Base-by-base conservation (phyloP, 2,888 invertebrate species). In the Sminthurinus aureus region DNA sequence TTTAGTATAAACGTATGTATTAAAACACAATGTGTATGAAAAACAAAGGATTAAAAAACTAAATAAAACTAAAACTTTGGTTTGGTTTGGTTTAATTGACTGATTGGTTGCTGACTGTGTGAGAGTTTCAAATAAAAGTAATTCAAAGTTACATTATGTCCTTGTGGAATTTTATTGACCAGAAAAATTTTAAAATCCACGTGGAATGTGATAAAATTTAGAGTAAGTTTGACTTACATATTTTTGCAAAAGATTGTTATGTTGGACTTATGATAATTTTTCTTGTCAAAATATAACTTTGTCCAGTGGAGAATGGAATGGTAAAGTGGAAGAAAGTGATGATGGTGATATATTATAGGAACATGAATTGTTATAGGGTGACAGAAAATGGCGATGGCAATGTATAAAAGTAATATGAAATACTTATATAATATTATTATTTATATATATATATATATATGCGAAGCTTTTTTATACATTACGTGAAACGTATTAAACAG, bases 361-460 rank as follows among this genome's bases (percentile, higher is more conserved):
- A 64, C 22, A 79, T 69, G 51, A 52, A 38, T 38, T 38, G 38
- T 38, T 38, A 38, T 20, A 50, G 80, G 71, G 51, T 69, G 76
- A 76, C 76, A 52, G 13, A 80, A 80, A 80, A 80, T 79, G 79
- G 79, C 79, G 80, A 80, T 80, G 80, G 80, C 80, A 73, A 80
- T 80, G 80, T 80, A 80, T 20, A 67, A 69, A 67, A 69, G 67
- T 22, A 80, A 80, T 78, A 52, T 58, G 58, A 69, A 79, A 51
- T 51, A 50, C n/a, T 38, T 38, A 38, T 38, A 38, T 4, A 4
- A 38, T 38, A 38, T 38, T 38, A 6, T 38, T 38, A 38, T 38
- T 38, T 38, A 38, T n/a, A 38, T 38, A 38, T 38, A 4, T 38
- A 38, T n/a, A 38, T 38, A 38, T 4, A 4, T 74, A 74, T 74